Evolutionary conservation across 2,113 vertebrate species (phyloP), one percentile per base, ranked within the genome.

Genomic region (Lophura nycthemera): DNA sequence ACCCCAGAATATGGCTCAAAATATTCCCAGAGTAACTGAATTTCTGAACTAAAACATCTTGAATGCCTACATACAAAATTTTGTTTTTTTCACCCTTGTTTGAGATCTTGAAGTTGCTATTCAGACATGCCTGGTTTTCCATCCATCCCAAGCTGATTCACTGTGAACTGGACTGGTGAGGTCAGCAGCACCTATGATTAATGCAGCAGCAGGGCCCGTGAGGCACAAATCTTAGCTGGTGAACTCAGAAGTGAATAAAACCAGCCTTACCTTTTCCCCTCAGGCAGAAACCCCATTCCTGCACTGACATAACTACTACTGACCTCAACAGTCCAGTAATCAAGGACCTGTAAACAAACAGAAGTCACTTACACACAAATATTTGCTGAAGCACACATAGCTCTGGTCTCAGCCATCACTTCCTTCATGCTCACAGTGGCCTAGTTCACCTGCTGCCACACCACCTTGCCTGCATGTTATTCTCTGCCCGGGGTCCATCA

Each of bases 291-390:
- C 61, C 93, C 95, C 83, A 90, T 79, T 94, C 76, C 93, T 91
- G 83, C 52, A 86, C 95, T 95, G 79, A 90, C 66, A 95, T 73
- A 95, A 70, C 92, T 93, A 95, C 76, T 92, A 95, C 96, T 96
- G 94, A 96, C 93, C 95, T 96, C 90, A 96, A 91, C 91, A 95
- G 88, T 50, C 48, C 88, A 92, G 91, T 90, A 97, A 95, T n/a
- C 83, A 95, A 93, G 84, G 65, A 87, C 74, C 76, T 94, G 81
- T 30, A 70, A 95, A 94, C 77, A 96, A 93, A 93, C 45, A 75
- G 60, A 89, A 88, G 83, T 89, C 67, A 85, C 56, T 88, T 52
- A n/a, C 0, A 66, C n/a, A 86, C 70, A 88, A 91, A 75, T 59
- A 82, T 83, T 73, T 69, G 43, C 65, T 61, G 50, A 93, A 75